Conservation (phyloP, 2,113 vertebrate genomes). For the Crotalus helleri region DNA sequence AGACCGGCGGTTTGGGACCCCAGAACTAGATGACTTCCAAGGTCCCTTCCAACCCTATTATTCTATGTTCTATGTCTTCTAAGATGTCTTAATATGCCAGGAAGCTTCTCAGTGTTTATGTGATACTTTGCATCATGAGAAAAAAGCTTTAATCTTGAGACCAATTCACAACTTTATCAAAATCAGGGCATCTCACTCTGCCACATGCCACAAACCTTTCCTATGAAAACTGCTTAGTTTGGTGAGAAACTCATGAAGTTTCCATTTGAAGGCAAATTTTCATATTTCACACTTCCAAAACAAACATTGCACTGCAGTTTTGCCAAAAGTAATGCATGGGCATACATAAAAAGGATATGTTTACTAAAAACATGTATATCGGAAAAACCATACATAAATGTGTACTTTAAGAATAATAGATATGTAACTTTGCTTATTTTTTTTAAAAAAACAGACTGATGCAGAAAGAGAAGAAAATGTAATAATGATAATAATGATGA, state of each 20-base stretch:
- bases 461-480: not conserved
- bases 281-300: not conserved
- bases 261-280: not conserved
- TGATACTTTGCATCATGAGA: not conserved
- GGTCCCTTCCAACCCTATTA: not conserved
- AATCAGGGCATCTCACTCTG: not conserved
- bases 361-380: not conserved
- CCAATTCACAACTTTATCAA: not conserved
- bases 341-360: not conserved
- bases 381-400: not conserved
- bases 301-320: not conserved
- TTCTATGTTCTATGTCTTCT: not conserved
- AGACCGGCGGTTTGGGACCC: too few species aligned
- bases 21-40: too few species aligned
- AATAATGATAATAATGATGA: too few species aligned
- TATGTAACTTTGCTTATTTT: not conserved
- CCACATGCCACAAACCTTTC: not conserved
- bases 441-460: not conserved
- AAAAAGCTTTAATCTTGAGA: not conserved
- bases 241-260: not conserved
- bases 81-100: not conserved
- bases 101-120: not conserved
- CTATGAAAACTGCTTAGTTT: not conserved
- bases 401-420: not conserved
- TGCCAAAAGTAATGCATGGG: not conserved